A percentile compares a stretch with the other conserved stretches of the same genome.
Evolutionary conservation across 37 sponge, comb jelly and placozoan genomes (phyloP).

Genomic region (Ephydatia muelleri): DNA sequence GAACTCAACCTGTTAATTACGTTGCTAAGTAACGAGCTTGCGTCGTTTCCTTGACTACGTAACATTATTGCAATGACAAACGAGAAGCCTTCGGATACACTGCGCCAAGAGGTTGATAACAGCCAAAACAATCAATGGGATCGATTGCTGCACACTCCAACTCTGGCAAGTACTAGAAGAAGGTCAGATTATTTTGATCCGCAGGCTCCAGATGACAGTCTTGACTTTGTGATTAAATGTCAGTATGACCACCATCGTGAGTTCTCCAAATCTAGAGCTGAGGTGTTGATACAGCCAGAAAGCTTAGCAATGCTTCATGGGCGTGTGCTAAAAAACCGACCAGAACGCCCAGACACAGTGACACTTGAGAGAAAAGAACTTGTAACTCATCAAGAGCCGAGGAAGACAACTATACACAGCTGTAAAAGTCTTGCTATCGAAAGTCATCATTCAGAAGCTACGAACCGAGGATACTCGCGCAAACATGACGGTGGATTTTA

Average conservation of each 20-base stretch:
- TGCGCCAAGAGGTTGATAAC: neutral
- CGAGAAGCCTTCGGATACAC: neutral
- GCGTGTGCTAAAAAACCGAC: conserved; percentile 77
- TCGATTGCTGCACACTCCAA: conserved; percentile 73
- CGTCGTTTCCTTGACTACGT: too few relatives aligned
- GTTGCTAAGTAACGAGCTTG: neutral
- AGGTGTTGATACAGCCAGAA: conserved; percentile 84
- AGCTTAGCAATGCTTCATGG: conserved; percentile 73
- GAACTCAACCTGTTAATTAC: too few relatives aligned
- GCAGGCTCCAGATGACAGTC: conserved; percentile 84
- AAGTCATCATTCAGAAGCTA: conserved; percentile 92
- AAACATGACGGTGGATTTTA: conserved; percentile 98
- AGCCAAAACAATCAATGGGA: conserved; percentile 36
- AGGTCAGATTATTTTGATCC: conserved; percentile 80
- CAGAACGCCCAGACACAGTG: conserved; percentile 26
- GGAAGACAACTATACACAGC: conserved; percentile 63
- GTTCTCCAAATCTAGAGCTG: conserved; percentile 81
- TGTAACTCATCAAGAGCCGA: conserved; percentile 27
- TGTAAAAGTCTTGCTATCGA: conserved; percentile 85
- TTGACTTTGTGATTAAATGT: conserved; percentile 92
- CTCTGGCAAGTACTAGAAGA: conserved; percentile 77
- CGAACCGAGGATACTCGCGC: conserved; percentile 96
- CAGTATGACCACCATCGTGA: conserved; percentile 91
- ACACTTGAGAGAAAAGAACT: conserved; percentile 57
- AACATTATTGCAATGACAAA: neutral